Evolutionary conservation across 1,140 invertebrate species (phyloP).

Genomic region (Drosophila nigrodunni): DNA sequence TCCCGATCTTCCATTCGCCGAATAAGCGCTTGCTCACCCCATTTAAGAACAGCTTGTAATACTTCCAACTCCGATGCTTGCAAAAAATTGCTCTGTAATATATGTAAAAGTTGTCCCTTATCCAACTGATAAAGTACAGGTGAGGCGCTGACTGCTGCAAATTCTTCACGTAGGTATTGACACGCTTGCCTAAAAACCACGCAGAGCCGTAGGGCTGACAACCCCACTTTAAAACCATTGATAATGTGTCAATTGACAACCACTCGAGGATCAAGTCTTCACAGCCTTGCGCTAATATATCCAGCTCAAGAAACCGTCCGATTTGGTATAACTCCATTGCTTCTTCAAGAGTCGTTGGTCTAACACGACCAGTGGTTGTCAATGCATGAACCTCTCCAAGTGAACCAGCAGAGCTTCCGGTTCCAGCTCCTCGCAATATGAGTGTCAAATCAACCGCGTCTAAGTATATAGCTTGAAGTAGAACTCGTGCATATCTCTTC

Average conservation of each 20-base stretch:
- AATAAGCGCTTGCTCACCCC: constrained; percentile 94
- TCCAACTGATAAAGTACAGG: constrained; percentile 92
- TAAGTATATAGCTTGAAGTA: constrained; percentile 96
- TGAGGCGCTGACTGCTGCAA: constrained; percentile 76
- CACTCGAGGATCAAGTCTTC: constrained; percentile 97
- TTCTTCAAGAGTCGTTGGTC: constrained; percentile 93
- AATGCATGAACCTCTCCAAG: constrained; percentile 86
- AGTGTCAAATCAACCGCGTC: constrained; percentile 95
- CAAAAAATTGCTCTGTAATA: constrained; percentile 94
- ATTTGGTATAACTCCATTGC: constrained; percentile 99
- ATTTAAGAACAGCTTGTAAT: constrained; percentile 93
- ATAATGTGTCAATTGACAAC: constrained; percentile 92
- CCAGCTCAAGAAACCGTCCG: constrained; percentile 95
- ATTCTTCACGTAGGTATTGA: constrained; percentile 91
- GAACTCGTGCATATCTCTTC: constrained; percentile 93
- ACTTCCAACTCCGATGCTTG: constrained; percentile 96
- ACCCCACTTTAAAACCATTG: constrained; percentile 93
- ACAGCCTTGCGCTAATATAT: constrained; percentile 96
- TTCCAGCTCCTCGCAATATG: constrained; percentile 90
- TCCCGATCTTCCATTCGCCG: constrained; percentile 94
- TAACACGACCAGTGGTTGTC: constrained; percentile 87
- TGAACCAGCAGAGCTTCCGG: constrained; percentile 87
- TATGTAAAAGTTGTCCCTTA: constrained; percentile 91
- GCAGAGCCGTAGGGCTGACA: constrained; percentile 94
- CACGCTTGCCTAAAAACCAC: too few species aligned